Evolutionary conservation across 1,140 invertebrate genomes (phyloP).

Genomic region (Drosophila quadrilineata): DNA sequence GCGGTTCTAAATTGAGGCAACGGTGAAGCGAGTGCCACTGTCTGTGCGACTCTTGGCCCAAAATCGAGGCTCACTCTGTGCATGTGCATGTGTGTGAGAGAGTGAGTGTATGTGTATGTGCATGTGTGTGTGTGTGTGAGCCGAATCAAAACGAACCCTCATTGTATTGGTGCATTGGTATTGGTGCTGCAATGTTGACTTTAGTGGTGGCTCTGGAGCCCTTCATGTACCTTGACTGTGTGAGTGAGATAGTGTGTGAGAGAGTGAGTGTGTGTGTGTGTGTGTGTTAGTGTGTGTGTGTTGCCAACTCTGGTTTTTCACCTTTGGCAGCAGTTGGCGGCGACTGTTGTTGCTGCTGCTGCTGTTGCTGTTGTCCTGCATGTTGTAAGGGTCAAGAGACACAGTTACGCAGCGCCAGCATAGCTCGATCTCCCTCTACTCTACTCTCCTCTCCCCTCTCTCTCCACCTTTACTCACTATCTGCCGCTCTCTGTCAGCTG

Average conservation of each 20-base stretch:
- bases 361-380: constrained; percentile 50
- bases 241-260: background rate
- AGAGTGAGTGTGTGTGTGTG: background rate
- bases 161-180: constrained; percentile 32
- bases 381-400: constrained; percentile 74
- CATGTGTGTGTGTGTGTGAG: constrained; percentile 46
- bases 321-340: constrained; percentile 76
- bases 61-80: constrained; percentile 57
- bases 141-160: constrained; percentile 74
- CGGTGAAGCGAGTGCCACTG: constrained; percentile 61
- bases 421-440: background rate
- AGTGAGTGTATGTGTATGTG: constrained; percentile 17
- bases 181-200: constrained; percentile 41
- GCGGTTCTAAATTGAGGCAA: constrained; percentile 78
- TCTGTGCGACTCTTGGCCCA: constrained; percentile 40
- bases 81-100: constrained; percentile 32
- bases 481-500: too few species aligned
- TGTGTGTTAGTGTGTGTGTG: constrained; percentile 31
- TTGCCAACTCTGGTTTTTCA: constrained; percentile 78
- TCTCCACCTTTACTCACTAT: background rate
- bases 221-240: constrained; percentile 20
- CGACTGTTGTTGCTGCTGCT: constrained; percentile 13
- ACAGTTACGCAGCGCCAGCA: constrained; percentile 61
- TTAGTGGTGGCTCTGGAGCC: constrained; percentile 45
- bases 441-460: background rate